phyloP scores from a whole-genome alignment of 2,797 vertebrate species.

The Labeo calbasu region DNA sequence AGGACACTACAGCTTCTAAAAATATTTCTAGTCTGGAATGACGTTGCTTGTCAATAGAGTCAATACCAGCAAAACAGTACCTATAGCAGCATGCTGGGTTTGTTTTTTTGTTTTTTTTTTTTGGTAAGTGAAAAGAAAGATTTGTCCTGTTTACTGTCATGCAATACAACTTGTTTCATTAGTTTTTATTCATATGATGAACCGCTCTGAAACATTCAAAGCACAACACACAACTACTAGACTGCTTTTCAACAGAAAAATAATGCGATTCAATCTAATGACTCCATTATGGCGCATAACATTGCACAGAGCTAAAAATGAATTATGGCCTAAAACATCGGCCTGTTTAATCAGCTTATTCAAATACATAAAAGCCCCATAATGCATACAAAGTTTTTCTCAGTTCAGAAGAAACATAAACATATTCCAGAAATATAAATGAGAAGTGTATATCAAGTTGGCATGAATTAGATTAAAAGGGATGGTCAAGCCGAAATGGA shows the following conservation, averaged over 20 bases:
- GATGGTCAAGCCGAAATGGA: neutral
- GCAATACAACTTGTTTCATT: neutral
- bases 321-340: neutral
- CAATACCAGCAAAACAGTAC: neutral
- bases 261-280: conserved; percentile 38
- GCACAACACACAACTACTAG: neutral
- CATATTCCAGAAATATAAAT: neutral
- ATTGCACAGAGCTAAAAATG: neutral
- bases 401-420: neutral
- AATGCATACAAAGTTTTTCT: neutral
- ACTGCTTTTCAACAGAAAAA: neutral
- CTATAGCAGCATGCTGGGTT: neutral
- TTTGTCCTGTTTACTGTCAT: neutral
- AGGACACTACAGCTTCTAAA: neutral
- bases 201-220: neutral
- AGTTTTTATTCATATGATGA: neutral
- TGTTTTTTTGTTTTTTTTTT: neutral
- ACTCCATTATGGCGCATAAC: conserved; percentile 34
- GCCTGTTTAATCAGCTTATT: conserved; percentile 12
- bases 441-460: neutral
- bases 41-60: neutral
- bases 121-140: neutral
- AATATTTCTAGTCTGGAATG: neutral
- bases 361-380: neutral
- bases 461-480: neutral